A percentile compares a stretch with the other conserved stretches of the same genome.
These are phyloP conservation scores for Gavia stellata DNA, from an alignment of 2,113 vertebrate species.

Conservation along the genomic window DNA sequence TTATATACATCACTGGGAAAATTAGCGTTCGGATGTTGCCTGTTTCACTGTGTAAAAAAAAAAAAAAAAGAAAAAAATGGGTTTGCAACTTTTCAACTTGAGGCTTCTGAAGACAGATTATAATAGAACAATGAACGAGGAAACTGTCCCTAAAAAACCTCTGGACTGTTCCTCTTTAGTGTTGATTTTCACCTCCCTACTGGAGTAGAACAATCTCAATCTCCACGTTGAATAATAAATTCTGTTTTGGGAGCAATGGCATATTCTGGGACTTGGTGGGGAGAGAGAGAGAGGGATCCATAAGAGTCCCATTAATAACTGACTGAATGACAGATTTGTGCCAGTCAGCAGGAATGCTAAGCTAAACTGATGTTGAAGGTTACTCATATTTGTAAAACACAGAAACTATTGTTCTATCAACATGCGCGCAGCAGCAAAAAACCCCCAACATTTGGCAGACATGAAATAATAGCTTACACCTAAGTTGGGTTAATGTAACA, in stretches of 20 bases:
- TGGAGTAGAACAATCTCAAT: neutral
- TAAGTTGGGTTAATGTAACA: neutral
- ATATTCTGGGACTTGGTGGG: neutral
- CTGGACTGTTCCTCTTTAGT: neutral
- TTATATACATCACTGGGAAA: slow-evolving; percentile 90
- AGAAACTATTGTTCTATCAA: slow-evolving; percentile 1
- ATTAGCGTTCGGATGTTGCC: slow-evolving; percentile 79
- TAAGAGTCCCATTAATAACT: neutral
- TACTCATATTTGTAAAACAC: neutral
- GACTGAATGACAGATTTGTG: neutral
- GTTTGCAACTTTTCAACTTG: neutral
- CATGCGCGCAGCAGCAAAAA: neutral
- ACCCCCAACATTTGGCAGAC: neutral
- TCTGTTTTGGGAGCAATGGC: neutral
- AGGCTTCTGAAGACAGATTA: neutral
- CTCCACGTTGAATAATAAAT: neutral
- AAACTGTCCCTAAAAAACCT: neutral
- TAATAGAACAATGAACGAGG: fast-evolving
- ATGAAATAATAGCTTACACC: neutral
- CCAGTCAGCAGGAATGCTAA: neutral
- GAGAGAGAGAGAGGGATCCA: neutral
- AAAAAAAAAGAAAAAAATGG: fast-evolving
- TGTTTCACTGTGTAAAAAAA: slow-evolving; percentile 75
- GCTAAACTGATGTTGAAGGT: neutral
- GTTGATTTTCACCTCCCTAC: neutral